Evolutionary conservation across 2,797 vertebrate genomes (phyloP), one percentile per base, ranked within the genome.

Genomic region (Vespertilio murinus): DNA sequence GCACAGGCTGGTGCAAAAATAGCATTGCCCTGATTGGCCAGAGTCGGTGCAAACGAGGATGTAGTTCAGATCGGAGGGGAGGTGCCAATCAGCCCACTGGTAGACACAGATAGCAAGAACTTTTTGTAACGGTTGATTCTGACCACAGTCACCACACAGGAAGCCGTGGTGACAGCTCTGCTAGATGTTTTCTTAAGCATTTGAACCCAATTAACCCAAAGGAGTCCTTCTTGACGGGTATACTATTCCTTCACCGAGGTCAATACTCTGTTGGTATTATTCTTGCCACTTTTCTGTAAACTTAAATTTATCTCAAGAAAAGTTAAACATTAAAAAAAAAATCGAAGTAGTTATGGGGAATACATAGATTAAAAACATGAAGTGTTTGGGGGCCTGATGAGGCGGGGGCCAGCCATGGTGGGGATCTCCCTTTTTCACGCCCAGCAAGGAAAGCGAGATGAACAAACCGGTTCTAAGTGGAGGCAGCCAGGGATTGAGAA

Each of bases 251-350:
- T 74, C 42, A 45, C 40, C 14, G 8, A 45, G 40, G 70, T 73
- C 70, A 73, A 73, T 14, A 45, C 25, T 54, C 23, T 73, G 56
- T 56, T 77, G 45, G 47, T 33, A 49, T n/a, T 42, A 61, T 35
- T 81, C 78, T 73, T 59, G 33, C 38, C 64, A 38, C 9, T 90
- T 70, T 71, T 11, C 47, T 69, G 20, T 90, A 25, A 42, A 52
- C 59, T 88, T 79, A 67, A 67, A 74, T 73, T 49, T 56, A 64
- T 75, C 73, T 95, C 54, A 70, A 92, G 49, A 33, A 69, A 90
- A 91, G 40, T 82, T 49, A 67, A 59, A 59, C 30, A 49, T 9
- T 35, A 40, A 30, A 65, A 47, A n/a, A 25, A 5, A 8, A 40
- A 42, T 42, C 38, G 67, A 78, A 83, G 33, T 79, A 56, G 16